Evolutionary conservation across 2,797 vertebrate species (phyloP), one percentile per base, ranked within the genome.

Genomic region (Acrossocheilus wenchowensis): DNA sequence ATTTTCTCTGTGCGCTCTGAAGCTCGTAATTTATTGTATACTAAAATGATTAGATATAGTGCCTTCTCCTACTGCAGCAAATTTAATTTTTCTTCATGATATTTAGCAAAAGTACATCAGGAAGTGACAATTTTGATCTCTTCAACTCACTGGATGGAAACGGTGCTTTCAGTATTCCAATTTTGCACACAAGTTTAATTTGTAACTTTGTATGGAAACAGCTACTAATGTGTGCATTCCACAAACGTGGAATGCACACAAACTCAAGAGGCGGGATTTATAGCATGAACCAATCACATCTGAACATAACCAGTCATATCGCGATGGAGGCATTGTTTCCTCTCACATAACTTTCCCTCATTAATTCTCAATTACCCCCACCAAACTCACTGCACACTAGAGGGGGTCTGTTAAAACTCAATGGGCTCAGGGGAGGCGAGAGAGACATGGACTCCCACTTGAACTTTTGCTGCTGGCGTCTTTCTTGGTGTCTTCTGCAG

Each of bases 401-500:
- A 30, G 26, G 14, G 6, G 1, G 2, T 3, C 30, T 68, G 64
- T 68, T 68, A 19, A 36, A 68, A 68, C 30, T 36, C 15, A 68
- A 0, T 36, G 64, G 30, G 64, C 30, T 36, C 64, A 68, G 64
- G 30, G 30, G 64, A 68, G 30, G 26, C 0, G 15, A 34, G 30
- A 19, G 5, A 66, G 62, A 57, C 2, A 19, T 7, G 2, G 6
- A 54, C 17, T 54, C 17, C 5, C 2, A 6, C 50, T 54, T 6
- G 19, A 57, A 23, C 54, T 23, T 57, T 57, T 23, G 9, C 23
- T n/a, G 57, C 23, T 60, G 1, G 30, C 34, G 60, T 62, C 57
- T 62, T 62, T 12, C 19, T 66, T 73, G 57, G 80, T 81, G 14
- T 54, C 14, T 87, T 82, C 72, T 75, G 71, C 90, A 96, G 98